A percentile compares a stretch with the other conserved stretches of the same genome.
Conservation (phyloP, 2,113 vertebrate species). For the Pantherophis guttatus region DNA sequence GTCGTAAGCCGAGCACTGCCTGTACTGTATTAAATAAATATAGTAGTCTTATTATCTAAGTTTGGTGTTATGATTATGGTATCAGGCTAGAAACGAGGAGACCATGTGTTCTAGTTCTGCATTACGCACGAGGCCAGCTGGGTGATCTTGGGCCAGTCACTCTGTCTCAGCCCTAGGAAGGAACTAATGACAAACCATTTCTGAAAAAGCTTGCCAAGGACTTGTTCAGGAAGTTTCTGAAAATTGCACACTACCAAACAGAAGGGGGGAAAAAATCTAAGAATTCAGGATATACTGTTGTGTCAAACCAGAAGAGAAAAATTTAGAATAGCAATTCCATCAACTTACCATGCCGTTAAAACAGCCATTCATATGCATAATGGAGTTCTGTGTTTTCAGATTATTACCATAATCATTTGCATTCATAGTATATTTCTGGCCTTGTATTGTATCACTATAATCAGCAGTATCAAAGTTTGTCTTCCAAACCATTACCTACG, state of each 20-base stretch:
- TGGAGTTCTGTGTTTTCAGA: conserved; percentile 56
- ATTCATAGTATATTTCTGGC: conserved; percentile 48
- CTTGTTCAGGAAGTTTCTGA: not conserved
- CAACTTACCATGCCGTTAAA: conserved; percentile 44
- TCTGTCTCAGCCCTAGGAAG: not conserved
- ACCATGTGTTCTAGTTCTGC: not conserved
- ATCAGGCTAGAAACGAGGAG: not conserved
- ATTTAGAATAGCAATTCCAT: not conserved
- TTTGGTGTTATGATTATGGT: not conserved
- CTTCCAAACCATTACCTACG: conserved; percentile 95
- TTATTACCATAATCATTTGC: conserved; percentile 66
- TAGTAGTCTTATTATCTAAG: not conserved
- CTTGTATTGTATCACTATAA: conserved; percentile 63
- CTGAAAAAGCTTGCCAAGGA: not conserved
- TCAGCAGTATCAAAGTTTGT: conserved; percentile 84
- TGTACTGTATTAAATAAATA: not conserved
- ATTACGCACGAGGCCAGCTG: not conserved
- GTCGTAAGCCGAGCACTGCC: not conserved
- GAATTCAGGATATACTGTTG: not conserved
- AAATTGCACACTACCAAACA: not conserved
- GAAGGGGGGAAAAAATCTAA: not conserved
- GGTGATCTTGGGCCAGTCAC: not conserved
- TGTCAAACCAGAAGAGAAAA: not conserved
- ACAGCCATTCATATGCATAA: conserved; percentile 40
- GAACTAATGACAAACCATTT: not conserved